Evolutionary conservation across 2,797 vertebrate species (phyloP).

Genomic region (Gouania willdenowi): DNA sequence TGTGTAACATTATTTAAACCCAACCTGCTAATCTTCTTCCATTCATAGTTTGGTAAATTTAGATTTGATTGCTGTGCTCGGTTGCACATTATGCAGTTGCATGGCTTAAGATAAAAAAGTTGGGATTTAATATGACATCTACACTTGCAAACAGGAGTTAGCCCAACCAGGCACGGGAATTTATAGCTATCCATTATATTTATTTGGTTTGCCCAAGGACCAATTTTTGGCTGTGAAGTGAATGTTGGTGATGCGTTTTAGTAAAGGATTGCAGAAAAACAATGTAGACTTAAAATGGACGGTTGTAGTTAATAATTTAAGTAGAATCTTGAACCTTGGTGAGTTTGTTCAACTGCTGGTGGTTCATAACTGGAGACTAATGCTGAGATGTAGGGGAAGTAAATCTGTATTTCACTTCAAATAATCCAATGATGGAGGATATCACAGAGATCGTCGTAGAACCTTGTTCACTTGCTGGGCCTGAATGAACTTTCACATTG

Average conservation of each 20-base stretch:
- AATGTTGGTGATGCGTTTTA: slow-evolving; percentile 16
- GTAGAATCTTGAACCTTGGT: slow-evolving; percentile 42
- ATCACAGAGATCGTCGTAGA: too few relatives aligned
- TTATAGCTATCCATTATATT: slow-evolving; percentile 2
- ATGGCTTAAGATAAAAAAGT: slow-evolving; percentile 7
- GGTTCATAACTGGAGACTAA: slow-evolving; percentile 47
- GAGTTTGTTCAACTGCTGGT: slow-evolving; percentile 17
- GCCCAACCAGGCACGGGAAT: slow-evolving; percentile 17
- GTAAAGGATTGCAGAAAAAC: slow-evolving; percentile 22
- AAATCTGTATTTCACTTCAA: slow-evolving; percentile 76
- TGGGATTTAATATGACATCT: slow-evolving; percentile 34
- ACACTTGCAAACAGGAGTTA: slow-evolving; percentile 17
- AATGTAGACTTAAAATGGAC: slow-evolving; percentile 33
- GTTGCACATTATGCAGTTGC: slow-evolving; percentile 5
- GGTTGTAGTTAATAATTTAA: slow-evolving; percentile 34
- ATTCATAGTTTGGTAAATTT: slow-evolving; percentile 8
- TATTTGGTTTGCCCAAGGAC: background rate
- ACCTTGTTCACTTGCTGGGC: too few relatives aligned
- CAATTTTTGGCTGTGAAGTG: slow-evolving; percentile 25
- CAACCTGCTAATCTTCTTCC: slow-evolving; percentile 15
- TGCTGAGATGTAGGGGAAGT: slow-evolving; percentile 68
- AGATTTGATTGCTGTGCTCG: slow-evolving; percentile 5
- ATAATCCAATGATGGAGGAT: too few relatives aligned
- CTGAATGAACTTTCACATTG: too few relatives aligned
- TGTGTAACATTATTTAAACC: slow-evolving; percentile 47